Evolutionary conservation across 1,140 invertebrate species (phyloP).

Genomic region (Drosophila triauraria): DNA sequence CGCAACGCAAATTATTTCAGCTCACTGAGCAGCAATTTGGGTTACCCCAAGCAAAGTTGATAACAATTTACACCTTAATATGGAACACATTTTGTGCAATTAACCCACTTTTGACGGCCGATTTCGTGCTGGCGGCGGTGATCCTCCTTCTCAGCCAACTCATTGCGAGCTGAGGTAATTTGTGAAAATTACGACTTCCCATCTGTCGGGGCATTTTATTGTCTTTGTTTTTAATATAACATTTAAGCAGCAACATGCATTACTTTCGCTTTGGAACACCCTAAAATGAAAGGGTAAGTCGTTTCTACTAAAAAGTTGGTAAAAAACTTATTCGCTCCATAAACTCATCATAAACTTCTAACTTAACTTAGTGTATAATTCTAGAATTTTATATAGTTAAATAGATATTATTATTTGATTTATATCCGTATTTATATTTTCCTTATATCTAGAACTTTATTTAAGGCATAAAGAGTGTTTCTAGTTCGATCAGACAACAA

Average conservation of each 20-base stretch:
- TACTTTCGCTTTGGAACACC: slow-evolving; percentile 46
- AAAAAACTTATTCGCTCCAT: neutral
- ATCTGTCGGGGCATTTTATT: slow-evolving; percentile 66
- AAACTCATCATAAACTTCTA: neutral
- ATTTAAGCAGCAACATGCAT: slow-evolving; percentile 38
- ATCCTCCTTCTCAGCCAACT: slow-evolving; percentile 40
- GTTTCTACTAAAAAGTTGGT: neutral
- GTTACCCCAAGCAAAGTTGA: slow-evolving; percentile 57
- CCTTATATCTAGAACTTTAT: too few species aligned
- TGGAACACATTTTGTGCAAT: slow-evolving; percentile 56
- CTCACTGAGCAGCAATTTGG: slow-evolving; percentile 34
- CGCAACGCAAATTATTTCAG: slow-evolving; percentile 26
- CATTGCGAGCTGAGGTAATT: slow-evolving; percentile 54
- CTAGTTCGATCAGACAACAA: neutral
- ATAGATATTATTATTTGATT: too few species aligned
- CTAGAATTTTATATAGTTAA: too few species aligned
- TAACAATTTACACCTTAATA: slow-evolving; percentile 78
- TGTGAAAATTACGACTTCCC: slow-evolving; percentile 65
- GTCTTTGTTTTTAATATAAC: slow-evolving; percentile 36
- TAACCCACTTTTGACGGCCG: slow-evolving; percentile 52
- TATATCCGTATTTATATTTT: too few species aligned
- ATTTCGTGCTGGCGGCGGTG: slow-evolving; percentile 18
- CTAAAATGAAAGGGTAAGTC: slow-evolving; percentile 6
- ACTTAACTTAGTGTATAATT: too few species aligned
- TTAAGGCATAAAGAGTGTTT: neutral